phyloP scores from a whole-genome alignment of 2,113 vertebrate genomes.

The Triplophysa tibetana region DNA sequence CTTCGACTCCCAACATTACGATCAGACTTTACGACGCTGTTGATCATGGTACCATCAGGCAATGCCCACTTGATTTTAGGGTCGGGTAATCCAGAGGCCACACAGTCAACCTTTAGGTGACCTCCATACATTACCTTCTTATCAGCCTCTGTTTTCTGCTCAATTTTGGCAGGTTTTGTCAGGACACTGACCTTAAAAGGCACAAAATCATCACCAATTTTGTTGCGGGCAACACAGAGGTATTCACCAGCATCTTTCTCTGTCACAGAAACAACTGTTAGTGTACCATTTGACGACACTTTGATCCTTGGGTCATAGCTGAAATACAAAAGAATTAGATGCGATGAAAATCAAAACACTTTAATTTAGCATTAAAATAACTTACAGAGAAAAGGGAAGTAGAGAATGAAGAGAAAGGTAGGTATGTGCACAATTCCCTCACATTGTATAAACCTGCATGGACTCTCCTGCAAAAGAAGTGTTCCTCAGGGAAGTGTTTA shows the following conservation, averaged over 20 bases:
- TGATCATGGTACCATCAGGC: slow-evolving; percentile 88
- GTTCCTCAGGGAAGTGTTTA: slow-evolving; percentile 7
- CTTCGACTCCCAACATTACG: slow-evolving; percentile 64
- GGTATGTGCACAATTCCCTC: not conserved
- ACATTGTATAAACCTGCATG: not conserved
- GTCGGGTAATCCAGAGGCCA: slow-evolving; percentile 86
- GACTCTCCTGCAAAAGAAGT: not conserved
- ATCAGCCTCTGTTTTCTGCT: slow-evolving; percentile 74
- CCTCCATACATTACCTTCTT: slow-evolving; percentile 81
- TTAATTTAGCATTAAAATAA: not conserved
- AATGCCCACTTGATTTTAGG: slow-evolving; percentile 90
- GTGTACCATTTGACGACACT: slow-evolving; percentile 82
- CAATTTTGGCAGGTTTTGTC: slow-evolving; percentile 86
- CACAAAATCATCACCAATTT: slow-evolving; percentile 83
- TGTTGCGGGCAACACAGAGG: slow-evolving; percentile 87
- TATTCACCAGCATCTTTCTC: slow-evolving; percentile 88
- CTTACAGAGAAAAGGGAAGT: not conserved
- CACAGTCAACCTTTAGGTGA: slow-evolving; percentile 86
- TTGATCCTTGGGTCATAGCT: slow-evolving; percentile 83
- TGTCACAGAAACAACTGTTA: slow-evolving; percentile 79
- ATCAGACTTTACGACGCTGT: slow-evolving; percentile 75
- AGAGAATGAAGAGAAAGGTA: not conserved
- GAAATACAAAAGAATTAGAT: slow-evolving; percentile 41
- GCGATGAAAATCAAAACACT: not conserved
- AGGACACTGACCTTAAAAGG: slow-evolving; percentile 80